A percentile compares a stretch with the other conserved stretches of the same genome.
phyloP scores from a whole-genome alignment of 2,113 vertebrate genomes.

The Eupsittula cactorum region DNA sequence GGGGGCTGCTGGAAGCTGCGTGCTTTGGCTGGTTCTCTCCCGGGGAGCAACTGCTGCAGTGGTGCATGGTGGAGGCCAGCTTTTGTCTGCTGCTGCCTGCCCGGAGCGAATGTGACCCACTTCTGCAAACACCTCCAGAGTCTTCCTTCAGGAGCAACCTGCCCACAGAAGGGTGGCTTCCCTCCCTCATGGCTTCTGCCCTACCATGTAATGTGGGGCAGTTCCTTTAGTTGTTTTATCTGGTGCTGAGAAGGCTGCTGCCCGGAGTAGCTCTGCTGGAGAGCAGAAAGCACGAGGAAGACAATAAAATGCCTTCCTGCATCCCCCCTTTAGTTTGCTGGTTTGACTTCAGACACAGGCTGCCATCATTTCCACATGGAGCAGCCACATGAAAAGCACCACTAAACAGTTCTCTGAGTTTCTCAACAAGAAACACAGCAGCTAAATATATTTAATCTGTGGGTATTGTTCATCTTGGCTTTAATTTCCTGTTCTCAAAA shows the following conservation, averaged over 20 bases:
- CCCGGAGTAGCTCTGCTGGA: not conserved
- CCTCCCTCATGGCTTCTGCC: not conserved
- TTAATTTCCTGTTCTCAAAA: constrained; percentile 69
- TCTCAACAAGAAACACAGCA: constrained; percentile 47
- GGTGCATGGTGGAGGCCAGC: rapidly evolving
- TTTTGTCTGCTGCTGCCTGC: not conserved
- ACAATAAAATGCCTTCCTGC: constrained; percentile 19
- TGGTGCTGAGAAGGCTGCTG: not conserved
- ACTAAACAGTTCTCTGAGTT: constrained; percentile 12
- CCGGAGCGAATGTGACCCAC: not conserved
- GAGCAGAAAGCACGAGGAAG: constrained; percentile 20
- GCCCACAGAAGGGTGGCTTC: not conserved
- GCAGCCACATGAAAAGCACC: constrained; percentile 59
- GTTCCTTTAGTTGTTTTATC: not conserved
- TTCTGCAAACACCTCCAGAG: not conserved
- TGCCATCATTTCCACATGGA: constrained; percentile 27
- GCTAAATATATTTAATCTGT: constrained; percentile 67
- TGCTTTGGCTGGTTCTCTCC: not conserved
- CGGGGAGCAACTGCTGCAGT: not conserved
- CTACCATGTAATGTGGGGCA: not conserved
- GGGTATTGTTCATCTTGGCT: constrained; percentile 68
- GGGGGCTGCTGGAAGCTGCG: not conserved
- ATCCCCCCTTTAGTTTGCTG: not conserved
- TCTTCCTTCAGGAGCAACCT: not conserved
- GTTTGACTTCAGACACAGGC: not conserved